Evolutionary conservation across 2,888 invertebrate genomes (phyloP), one percentile per base, ranked within the genome.

Genomic region (Griposia aprilina): DNA sequence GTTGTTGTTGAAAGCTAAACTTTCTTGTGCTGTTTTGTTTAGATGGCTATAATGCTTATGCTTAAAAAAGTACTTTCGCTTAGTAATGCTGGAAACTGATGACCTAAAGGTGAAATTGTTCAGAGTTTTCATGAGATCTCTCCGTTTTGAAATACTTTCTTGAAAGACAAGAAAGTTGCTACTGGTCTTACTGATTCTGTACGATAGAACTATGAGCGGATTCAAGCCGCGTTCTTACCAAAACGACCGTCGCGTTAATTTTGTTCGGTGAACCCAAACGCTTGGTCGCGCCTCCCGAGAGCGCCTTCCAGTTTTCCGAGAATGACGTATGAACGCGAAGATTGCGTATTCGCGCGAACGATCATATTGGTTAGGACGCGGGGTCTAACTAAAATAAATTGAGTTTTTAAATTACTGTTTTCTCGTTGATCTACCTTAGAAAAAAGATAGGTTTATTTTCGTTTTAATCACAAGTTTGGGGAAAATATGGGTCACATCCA

Each of bases 11-110:
- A 62, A 2, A 50, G 30, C 11, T 8, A n/a, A 55, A 63, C 5
- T 23, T 67, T 84, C 65, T 71, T 67, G 59, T 36, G 10, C n/a
- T 52, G 23, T 66, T 75, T 81, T 81, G 23, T 75, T 68, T n/a
- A 1, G 45, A 11, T 26, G 5, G 30, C 52, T 52, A 8, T n/a
- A 0, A 26, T 41, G 2, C 10, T 36, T 20, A 13, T 26, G 15
- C 3, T 23, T 4, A 0, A 13, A 30, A 30, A 36, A 41, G 8
- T 26, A 6, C 2, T 62, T 20, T 36, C 0, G 8, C 26, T 2
- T 13, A 76, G 17, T 26, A 8, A 30, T 13, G 0, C 30, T 76
- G 1, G 0, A 41, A 13, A 26, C 20, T n/a, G 20, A 50, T 15
- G 2, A 67, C 4, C 13, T 26, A 23, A 30, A 15, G 0, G 0